Conservation (phyloP, 2,113 vertebrate species). For the Oenanthe melanoleuca region DNA sequence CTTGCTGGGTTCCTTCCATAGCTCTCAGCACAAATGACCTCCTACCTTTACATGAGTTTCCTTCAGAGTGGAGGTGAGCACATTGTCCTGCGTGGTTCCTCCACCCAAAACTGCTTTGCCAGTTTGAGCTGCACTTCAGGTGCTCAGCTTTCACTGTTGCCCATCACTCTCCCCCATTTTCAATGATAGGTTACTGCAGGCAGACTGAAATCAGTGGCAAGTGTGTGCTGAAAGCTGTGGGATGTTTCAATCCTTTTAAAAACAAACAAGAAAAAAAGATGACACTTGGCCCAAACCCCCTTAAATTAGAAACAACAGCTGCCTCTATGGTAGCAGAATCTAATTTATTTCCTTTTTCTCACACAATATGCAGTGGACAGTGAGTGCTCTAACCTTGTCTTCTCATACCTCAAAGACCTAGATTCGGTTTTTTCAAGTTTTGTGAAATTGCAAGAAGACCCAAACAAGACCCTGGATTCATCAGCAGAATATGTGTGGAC, state of each 20-base stretch:
- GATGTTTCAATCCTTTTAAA: background rate
- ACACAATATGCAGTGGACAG: no score
- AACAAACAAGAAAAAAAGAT: background rate
- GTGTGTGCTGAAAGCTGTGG: background rate
- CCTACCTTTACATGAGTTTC: background rate
- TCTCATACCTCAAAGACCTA: constrained; percentile 12
- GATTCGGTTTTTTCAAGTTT: constrained; percentile 27
- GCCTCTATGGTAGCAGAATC: background rate
- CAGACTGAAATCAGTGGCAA: background rate
- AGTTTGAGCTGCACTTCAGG: background rate
- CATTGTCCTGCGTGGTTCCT: accelerated
- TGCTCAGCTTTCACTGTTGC: background rate
- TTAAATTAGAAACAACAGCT: background rate
- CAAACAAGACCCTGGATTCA: constrained; percentile 12
- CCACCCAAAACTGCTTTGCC: background rate
- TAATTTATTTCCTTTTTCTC: background rate
- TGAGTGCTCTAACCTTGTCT: background rate
- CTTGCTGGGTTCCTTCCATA: background rate
- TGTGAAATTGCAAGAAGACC: constrained; percentile 32
- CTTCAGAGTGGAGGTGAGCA: background rate
- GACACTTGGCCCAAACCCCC: background rate
- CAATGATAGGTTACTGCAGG: background rate
- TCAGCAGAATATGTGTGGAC: constrained; percentile 11
- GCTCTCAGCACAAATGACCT: background rate
- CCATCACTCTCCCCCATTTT: background rate